These are phyloP conservation scores for Achroia grisella DNA, from an alignment of 1,140 invertebrate species.

Conservation along the genomic window DNA sequence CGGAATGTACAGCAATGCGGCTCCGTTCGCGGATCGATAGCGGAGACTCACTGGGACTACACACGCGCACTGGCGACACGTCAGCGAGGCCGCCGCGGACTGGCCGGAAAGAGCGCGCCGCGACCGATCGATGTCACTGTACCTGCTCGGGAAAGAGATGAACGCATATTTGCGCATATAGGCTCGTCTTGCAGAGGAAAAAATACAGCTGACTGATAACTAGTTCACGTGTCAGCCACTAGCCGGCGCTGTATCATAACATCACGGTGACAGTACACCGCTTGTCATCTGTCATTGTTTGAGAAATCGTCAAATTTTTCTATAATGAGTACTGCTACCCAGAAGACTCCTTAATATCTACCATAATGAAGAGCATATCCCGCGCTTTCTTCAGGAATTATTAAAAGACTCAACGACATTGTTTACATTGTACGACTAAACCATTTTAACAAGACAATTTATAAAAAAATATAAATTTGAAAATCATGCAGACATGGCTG, in stretches of 20 bases:
- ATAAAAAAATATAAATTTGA: too few relatives aligned
- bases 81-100: constrained; percentile 25
- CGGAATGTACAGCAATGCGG: constrained; percentile 73
- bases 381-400: too few relatives aligned
- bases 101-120: constrained; percentile 47
- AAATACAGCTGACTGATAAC: constrained; percentile 63
- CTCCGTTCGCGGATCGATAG: constrained; percentile 64
- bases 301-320: too few relatives aligned
- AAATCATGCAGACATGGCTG: too few relatives aligned
- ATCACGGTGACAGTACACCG: constrained; percentile 26
- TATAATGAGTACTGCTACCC: too few relatives aligned
- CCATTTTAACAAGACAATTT: too few relatives aligned
- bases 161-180: constrained; percentile 56
- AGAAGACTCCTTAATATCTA: too few relatives aligned
- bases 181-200: constrained; percentile 44
- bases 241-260: constrained; percentile 41
- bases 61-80: constrained; percentile 59
- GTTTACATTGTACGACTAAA: too few relatives aligned
- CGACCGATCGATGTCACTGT: constrained; percentile 39
- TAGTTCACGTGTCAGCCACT: constrained; percentile 20
- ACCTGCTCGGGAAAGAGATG: constrained; percentile 57
- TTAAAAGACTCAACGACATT: too few relatives aligned
- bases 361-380: too few relatives aligned
- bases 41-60: constrained; percentile 33
- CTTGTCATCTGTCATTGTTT: too few relatives aligned